Conservation (phyloP, 2,113 vertebrate species). For the Notarius quadriscutis region DNA sequence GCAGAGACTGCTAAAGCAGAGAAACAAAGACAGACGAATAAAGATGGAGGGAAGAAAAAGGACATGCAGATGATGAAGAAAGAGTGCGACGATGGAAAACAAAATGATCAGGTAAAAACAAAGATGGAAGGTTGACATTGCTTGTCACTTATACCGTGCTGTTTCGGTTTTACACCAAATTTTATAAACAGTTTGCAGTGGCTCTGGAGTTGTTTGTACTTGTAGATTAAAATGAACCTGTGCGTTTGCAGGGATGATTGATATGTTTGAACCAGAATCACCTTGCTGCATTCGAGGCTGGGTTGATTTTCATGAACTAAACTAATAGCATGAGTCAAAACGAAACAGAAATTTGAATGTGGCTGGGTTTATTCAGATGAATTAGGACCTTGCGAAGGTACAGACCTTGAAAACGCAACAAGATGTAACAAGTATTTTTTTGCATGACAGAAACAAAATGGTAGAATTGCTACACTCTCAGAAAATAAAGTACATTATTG, state of each 20-base stretch:
- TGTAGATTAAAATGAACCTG: not conserved
- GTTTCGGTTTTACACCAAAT: not conserved
- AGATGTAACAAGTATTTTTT: not conserved
- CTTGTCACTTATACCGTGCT: not conserved
- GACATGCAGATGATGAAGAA: slow-evolving; percentile 13
- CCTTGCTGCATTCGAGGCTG: not conserved
- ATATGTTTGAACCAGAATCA: not conserved
- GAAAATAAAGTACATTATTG: too few species aligned
- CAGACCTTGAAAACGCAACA: not conserved
- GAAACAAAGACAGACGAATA: slow-evolving; percentile 47
- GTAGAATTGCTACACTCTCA: not conserved
- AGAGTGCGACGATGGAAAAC: slow-evolving; percentile 35
- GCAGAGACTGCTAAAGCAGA: slow-evolving; percentile 46
- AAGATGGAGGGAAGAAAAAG: slow-evolving; percentile 61
- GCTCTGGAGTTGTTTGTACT: not conserved
- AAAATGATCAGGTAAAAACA: slow-evolving; percentile 48
- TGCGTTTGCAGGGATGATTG: not conserved
- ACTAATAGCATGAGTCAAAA: not conserved
- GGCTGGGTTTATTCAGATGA: not conserved
- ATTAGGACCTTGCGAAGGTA: not conserved
- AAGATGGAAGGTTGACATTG: not conserved
- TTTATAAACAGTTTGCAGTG: not conserved
- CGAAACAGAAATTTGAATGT: not conserved
- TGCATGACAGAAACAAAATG: not conserved
- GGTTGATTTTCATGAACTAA: not conserved